phyloP scores from a whole-genome alignment of 2,888 invertebrate species.

The Seira ritae region DNA sequence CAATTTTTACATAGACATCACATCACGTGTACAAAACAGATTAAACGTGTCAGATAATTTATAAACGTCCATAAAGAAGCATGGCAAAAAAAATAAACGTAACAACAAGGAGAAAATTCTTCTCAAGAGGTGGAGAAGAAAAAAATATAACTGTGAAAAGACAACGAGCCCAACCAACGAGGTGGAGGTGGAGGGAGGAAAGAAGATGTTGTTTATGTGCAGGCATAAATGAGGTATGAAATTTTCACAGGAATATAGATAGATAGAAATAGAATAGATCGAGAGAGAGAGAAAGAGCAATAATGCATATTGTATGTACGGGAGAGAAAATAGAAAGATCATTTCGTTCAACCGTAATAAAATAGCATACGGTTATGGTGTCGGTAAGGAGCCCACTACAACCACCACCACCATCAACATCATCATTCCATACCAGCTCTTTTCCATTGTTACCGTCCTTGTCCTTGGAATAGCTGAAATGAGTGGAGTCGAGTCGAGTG shows the following conservation, averaged over 20 bases:
- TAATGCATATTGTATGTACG: too few relatives aligned
- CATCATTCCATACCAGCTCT: too few relatives aligned
- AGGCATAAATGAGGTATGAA: not conserved
- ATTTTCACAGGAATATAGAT: not conserved
- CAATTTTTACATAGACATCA: not conserved
- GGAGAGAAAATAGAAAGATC: not conserved
- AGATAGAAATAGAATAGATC: not conserved
- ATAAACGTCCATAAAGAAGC: not conserved
- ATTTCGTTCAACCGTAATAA: not conserved
- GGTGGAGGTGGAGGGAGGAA: not conserved
- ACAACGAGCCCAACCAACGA: not conserved
- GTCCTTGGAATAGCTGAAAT: conserved; percentile 47
- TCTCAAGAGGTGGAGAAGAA: not conserved
- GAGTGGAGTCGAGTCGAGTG: conserved; percentile 16
- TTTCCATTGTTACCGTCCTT: conserved; percentile 44
- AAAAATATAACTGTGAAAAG: not conserved
- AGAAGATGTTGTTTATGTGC: not conserved
- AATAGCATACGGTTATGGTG: not conserved
- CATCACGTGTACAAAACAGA: not conserved
- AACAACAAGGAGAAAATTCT: not conserved
- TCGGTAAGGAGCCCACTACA: not conserved
- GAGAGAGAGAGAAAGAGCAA: not conserved
- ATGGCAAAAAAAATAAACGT: too few relatives aligned
- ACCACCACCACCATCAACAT: not conserved
- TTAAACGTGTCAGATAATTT: not conserved